These are phyloP conservation scores for Coenonympha arcania DNA, from an alignment of 2,888 invertebrate genomes.

Conservation along the genomic window DNA sequence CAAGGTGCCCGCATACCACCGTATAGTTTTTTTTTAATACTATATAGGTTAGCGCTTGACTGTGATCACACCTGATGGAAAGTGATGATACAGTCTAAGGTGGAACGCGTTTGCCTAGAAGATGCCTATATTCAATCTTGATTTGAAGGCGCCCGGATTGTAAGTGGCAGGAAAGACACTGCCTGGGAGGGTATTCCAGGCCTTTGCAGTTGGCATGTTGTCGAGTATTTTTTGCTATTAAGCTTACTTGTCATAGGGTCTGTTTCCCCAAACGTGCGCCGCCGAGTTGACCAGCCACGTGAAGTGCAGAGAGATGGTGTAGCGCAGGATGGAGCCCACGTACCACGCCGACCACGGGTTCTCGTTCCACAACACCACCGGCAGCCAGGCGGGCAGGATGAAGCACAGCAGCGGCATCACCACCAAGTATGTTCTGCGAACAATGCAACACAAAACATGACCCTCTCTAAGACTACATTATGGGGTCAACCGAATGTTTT, in stretches of 20 bases:
- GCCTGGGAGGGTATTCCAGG: no score
- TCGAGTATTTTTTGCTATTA: background rate
- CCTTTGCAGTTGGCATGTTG: no score
- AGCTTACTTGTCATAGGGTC: slow-evolving; percentile 88
- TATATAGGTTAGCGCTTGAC: no score
- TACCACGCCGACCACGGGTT: slow-evolving; percentile 83
- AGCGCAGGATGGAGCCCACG: slow-evolving; percentile 81
- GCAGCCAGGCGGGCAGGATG: slow-evolving; percentile 83
- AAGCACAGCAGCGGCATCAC: slow-evolving; percentile 86
- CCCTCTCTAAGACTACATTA: background rate
- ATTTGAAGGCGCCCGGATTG: no score
- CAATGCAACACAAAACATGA: background rate
- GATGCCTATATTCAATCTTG: no score
- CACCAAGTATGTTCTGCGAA: slow-evolving; percentile 79
- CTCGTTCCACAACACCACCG: slow-evolving; percentile 85
- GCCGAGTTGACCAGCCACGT: slow-evolving; percentile 97
- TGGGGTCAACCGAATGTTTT: no score
- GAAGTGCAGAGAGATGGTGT: slow-evolving; percentile 83
- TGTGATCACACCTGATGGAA: no score
- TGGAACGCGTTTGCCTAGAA: no score
- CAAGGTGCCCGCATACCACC: no score
- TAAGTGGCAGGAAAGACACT: no score
- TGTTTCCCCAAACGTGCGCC: slow-evolving; percentile 93
- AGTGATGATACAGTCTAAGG: no score
- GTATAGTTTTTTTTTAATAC: no score